These are phyloP conservation scores for Camponotus fellah DNA, from an alignment of 2,888 invertebrate species.

Conservation along the genomic window DNA sequence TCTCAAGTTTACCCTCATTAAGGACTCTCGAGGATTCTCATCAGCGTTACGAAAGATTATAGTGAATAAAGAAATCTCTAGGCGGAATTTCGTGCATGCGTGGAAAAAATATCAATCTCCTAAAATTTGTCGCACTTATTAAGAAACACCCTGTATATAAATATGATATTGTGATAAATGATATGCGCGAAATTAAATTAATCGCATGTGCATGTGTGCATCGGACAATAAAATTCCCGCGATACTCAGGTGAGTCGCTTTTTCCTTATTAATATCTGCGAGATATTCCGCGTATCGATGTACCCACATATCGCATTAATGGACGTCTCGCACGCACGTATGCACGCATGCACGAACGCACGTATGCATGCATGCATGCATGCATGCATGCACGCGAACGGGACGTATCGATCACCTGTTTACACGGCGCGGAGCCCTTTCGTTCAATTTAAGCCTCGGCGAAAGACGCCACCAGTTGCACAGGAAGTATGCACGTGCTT, in stretches of 20 bases:
- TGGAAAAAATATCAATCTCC: too few relatives aligned
- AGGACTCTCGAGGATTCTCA: too few relatives aligned
- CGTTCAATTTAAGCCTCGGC: constrained; percentile 23
- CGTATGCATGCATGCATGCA: background rate
- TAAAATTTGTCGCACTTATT: too few relatives aligned
- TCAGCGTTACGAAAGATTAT: too few relatives aligned
- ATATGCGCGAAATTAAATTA: background rate
- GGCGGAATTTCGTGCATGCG: too few relatives aligned
- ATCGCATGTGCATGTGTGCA: too few relatives aligned
- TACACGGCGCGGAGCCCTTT: constrained; percentile 23
- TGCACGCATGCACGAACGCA: constrained; percentile 13
- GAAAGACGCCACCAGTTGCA: constrained; percentile 52
- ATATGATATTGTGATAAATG: constrained; percentile 2
- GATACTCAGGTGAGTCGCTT: constrained; percentile 25
- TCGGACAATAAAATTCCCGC: background rate
- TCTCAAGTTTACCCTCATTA: too few relatives aligned
- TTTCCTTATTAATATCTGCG: constrained; percentile 43
- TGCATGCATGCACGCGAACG: background rate
- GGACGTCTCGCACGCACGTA: constrained; percentile 33
- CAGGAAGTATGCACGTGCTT: constrained; percentile 36
- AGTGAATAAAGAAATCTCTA: too few relatives aligned
- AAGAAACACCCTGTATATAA: background rate
- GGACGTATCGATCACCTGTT: constrained; percentile 49
- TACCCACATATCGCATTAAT: constrained; percentile 52
- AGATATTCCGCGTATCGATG: constrained; percentile 37